Percentiles rank a stretch among this genome's conserved stretches.
phyloP scores from a whole-genome alignment of 1,140 invertebrate species.

The Papilio glaucus region DNA sequence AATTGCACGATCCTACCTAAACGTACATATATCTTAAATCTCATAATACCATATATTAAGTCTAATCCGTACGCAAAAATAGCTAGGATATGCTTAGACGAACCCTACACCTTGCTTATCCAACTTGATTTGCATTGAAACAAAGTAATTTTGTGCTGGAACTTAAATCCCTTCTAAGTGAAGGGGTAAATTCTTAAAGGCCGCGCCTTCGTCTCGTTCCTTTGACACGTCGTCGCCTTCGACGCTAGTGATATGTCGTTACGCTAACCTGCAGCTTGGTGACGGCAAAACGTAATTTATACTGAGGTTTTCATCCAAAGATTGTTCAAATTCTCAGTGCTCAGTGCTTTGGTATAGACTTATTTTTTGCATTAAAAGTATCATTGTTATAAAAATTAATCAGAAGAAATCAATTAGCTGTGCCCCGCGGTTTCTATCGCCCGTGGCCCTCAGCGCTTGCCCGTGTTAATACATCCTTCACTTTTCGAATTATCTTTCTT shows the following conservation, averaged over 20 bases:
- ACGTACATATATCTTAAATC: too few species aligned
- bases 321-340: too few species aligned
- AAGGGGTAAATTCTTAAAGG: conserved; percentile 61
- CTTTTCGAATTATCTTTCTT: too few species aligned
- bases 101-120: conserved; percentile 15
- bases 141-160: conserved; percentile 48
- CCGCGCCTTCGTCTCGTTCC: conserved; percentile 48
- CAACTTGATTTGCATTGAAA: conserved; percentile 51
- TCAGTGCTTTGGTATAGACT: too few species aligned
- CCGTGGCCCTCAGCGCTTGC: too few species aligned
- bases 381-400: too few species aligned
- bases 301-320: not conserved
- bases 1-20: too few species aligned
- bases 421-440: too few species aligned
- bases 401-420: too few species aligned
- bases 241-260: conserved; percentile 25
- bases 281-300: not conserved
- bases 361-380: too few species aligned
- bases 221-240: conserved; percentile 46
- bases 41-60: not conserved
- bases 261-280: not conserved
- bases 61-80: conserved; percentile 31
- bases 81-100: not conserved
- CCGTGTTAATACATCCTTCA: too few species aligned
- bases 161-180: conserved; percentile 61